Base-by-base conservation (phyloP, 2,888 invertebrate genomes). In the Meta bourneti region DNA sequence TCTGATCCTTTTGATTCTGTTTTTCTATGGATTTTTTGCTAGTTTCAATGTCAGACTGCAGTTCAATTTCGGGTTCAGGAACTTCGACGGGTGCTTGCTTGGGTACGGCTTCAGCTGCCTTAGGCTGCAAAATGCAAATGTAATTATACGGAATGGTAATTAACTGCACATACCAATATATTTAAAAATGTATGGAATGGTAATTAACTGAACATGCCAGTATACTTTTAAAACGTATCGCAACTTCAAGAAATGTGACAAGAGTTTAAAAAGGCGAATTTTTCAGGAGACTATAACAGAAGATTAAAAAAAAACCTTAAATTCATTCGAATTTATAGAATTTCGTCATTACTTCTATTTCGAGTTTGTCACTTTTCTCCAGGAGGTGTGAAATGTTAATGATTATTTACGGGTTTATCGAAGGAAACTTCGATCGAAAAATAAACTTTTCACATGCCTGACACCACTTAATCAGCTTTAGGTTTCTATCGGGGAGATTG, bases 21-120 rank as follows among this genome's bases (percentile, higher is more conserved):
- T 91, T 83, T 6, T 74, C 78, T 7, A 88, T 54, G 5, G 77
- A 51, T 34, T 91, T 87, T 13, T 84, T 83, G 80, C 91, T 91
- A 0, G 88, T 88, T 19, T 88, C 88, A 7, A 91, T 54, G 84
- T 91, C 52, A 9, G 72, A 78, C 69, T 91, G 91, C 0, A 91
- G 52, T 48, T 88, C 72, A 8, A 84, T 74, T 34, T 91, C 91
- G 7, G 87, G 78, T 54, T 91, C 91, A 13, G 91, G 83, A 71
- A 89, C 52, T 69, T 88, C 88, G 11, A 81, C 74, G 0, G 74
- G 88, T 7, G 88, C 81, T 7, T 48, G 52, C 74, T 88, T 88
- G 13, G 88, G 88, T 7, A 81, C 34, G 11, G 61, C 61, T 48
- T 88, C 88, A 48, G 70, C 71, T 69, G 51, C 70, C 52, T 75